Base-by-base conservation (phyloP, 2,888 invertebrate genomes). In the Frankliniella intonsa region DNA sequence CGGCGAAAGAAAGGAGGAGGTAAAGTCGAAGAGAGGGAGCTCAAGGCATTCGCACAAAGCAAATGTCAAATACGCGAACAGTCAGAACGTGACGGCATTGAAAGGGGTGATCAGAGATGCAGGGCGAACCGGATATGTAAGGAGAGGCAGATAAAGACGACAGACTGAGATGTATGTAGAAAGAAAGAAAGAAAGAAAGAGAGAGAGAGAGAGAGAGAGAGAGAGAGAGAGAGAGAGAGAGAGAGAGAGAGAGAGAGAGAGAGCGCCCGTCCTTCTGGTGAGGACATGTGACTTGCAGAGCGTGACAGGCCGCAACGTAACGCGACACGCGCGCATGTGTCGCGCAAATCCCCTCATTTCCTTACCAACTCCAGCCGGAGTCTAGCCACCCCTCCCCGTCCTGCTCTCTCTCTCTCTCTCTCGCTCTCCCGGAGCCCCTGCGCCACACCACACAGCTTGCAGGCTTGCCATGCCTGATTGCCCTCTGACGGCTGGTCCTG, bases 301-400 rank as follows among this genome's bases (percentile, higher is more conserved):
- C 50, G 17, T 83, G 80, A 81, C 49, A 81, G 65, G 80, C 80
- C 19, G 25, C 27, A 22, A 25, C 9, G 49, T 22, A 81, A 8
- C 19, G 19, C 10, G 38, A 81, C n/a, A 49, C 22, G n/a, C 19
- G 19, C n/a, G 50, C 50, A 55, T 81, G 2, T 81, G 50, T 22
- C n/a, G 49, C 80, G 50, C 50, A 80, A 38, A 80, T 80, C 80
- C 19, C n/a, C 27, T 22, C 19, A 80, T 51, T 81, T 81, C 62
- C 27, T 80, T 76, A 80, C 17, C 80, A 55, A 69, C 62, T 80
- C 81, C n/a, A n/a, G n/a, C n/a, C n/a, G n/a, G n/a, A n/a, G n/a
- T n/a, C n/a, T n/a, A n/a, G n/a, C n/a, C n/a, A 11, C 50, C 55
- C 2, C 17, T 82, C 65, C 50, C 79, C 51, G 27, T 50, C 27